These are phyloP conservation scores for Plebejus anna DNA, from an alignment of 2,888 invertebrate species.

Conservation along the genomic window DNA sequence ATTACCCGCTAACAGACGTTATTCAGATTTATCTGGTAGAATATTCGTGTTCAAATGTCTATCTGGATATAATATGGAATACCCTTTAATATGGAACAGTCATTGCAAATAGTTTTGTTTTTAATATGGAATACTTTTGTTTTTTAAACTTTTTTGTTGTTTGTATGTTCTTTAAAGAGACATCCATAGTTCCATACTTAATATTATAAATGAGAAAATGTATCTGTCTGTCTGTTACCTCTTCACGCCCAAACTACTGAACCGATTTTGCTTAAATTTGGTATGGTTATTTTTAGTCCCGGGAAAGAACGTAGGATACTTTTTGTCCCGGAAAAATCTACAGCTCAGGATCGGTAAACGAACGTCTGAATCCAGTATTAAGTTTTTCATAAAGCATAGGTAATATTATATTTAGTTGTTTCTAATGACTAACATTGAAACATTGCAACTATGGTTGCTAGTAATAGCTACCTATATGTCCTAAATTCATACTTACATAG, in stretches of 20 bases:
- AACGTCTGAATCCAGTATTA: no score
- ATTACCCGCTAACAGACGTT: conserved; percentile 37
- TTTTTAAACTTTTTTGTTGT: not conserved
- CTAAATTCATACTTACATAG: not conserved
- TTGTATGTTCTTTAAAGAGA: no score
- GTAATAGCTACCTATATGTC: conserved; percentile 4
- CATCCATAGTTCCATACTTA: no score
- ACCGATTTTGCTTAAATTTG: no score
- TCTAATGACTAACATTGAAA: conserved; percentile 1
- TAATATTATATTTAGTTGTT: no score
- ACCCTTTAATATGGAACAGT: not conserved
- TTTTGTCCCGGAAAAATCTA: no score
- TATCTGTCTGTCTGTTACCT: no score
- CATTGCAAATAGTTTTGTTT: not conserved
- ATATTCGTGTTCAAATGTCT: not conserved
- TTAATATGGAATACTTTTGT: not conserved
- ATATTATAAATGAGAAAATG: no score
- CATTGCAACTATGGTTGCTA: not conserved
- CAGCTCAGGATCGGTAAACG: not conserved
- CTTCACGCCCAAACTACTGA: no score
- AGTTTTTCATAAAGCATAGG: no score
- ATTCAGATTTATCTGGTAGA: not conserved
- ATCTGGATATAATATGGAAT: not conserved
- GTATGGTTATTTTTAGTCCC: no score
- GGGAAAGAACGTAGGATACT: no score